phyloP scores from a whole-genome alignment of 2,797 vertebrate species.

The Menidia menidia region DNA sequence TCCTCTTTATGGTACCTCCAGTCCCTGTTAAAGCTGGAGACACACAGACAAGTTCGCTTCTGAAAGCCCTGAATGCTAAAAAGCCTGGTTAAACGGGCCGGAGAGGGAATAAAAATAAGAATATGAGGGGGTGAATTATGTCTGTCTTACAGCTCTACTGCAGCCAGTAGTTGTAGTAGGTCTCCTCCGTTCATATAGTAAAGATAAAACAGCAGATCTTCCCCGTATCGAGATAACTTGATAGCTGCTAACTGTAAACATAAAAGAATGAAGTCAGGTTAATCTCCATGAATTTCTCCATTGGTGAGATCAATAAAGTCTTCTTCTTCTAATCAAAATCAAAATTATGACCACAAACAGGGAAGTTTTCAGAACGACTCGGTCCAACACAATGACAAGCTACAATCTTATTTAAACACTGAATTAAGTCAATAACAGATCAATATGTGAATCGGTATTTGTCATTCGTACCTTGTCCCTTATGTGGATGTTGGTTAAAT shows the following conservation, averaged over 20 bases:
- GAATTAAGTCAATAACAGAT: background rate
- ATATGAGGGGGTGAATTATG: background rate
- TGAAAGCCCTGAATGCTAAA: too few relatives aligned
- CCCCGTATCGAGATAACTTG: conserved; percentile 97
- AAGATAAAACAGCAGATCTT: conserved; percentile 98
- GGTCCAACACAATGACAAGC: background rate
- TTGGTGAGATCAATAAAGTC: too few relatives aligned
- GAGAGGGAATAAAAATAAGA: background rate
- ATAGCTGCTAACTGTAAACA: conserved; percentile 91
- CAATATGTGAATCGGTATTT: background rate
- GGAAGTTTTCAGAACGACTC: too few relatives aligned
- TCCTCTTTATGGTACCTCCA: conserved; percentile 99
- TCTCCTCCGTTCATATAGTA: conserved; percentile 99
- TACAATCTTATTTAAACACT: too few relatives aligned
- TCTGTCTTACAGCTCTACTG: conserved; percentile 93
- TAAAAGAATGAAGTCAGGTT: background rate
- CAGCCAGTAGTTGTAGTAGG: conserved; percentile 97
- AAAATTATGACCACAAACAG: too few relatives aligned
- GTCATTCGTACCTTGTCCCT: conserved; percentile 87
- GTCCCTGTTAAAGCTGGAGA: conserved; percentile 94
- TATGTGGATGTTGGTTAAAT: conserved; percentile 97
- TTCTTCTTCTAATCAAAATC: too few relatives aligned
- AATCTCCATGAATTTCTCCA: too few relatives aligned
- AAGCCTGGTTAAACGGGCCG: too few relatives aligned
- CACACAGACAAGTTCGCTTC: background rate